Conservation (phyloP, 1,140 invertebrate species). For the Belonocnema kinseyi region DNA sequence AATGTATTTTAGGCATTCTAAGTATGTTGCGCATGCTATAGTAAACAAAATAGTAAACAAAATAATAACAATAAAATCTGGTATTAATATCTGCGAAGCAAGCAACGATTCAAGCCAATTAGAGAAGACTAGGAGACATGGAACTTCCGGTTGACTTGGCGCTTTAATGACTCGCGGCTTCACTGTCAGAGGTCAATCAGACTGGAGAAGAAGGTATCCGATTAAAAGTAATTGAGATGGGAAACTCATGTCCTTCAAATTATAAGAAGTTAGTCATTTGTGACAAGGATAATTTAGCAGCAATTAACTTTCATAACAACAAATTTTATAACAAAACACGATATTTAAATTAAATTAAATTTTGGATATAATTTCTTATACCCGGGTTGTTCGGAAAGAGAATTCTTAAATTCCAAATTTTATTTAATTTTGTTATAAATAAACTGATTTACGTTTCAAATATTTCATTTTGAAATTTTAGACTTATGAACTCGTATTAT, state of each 20-base stretch:
- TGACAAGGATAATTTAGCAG: background rate
- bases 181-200: conserved; percentile 20
- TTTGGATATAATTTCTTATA: no score
- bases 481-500: no score
- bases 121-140: background rate
- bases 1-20: no score
- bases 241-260: conserved; percentile 48
- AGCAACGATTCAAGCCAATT: conserved; percentile 40
- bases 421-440: no score
- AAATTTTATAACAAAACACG: no score
- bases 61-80: background rate
- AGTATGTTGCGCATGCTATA: no score
- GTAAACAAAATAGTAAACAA: background rate
- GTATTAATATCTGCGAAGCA: background rate
- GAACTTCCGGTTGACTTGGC: conserved; percentile 26
- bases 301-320: background rate
- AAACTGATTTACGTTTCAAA: no score
- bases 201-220: conserved; percentile 7
- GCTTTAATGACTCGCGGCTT: conserved; percentile 38
- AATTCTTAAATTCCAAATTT: no score
- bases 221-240: conserved; percentile 37
- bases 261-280: background rate
- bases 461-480: no score
- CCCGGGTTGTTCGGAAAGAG: no score
- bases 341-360: no score